Base-by-base conservation (phyloP, 2,113 vertebrate species). In the Fukomys damarensis region DNA sequence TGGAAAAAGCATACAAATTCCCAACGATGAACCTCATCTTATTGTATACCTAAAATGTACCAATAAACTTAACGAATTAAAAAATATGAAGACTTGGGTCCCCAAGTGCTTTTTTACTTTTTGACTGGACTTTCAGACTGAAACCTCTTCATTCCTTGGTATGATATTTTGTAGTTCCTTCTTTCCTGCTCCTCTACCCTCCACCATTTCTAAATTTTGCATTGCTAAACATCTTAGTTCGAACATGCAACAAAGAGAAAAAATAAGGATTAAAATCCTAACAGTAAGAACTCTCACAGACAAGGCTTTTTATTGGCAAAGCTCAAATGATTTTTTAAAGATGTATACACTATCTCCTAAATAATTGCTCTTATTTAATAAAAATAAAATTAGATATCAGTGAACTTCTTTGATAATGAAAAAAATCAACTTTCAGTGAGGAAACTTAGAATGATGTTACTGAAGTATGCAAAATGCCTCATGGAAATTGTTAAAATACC, bases 361-460 rank as follows among this genome's bases (percentile, higher is more conserved):
- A 81, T 74, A 95, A 77, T 41, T 72, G 35, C 2, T 72, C 0
- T 10, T 83, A 89, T 84, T 83, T 89, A 93, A 92, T 92, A 2
- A 76, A 95, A 96, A 43, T 14, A 41, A 86, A 85, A 72, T 58
- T 95, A 92, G 61, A 94, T 1, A 0, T 20, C 35, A 77, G 13
- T 30, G 13, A 80, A 86, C 2, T 66, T 80, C 32, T 2, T 14
- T 56, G 38, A 87, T 49, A 24, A 91, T 93, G 68, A 63, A 41
- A 95, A 2, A 95, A 26, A 65, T 92, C 65, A 14, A 20, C 86
- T 95, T 97, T 83, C 70, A 30, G 58, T 43, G 61, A 54, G 46
- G 19, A 76, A 87, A 93, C 32, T 19, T 93, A 86, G 16, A 66
- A 24, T 0, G 1, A 91, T 52, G 3, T 46, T 49, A 88, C 38